Evolutionary conservation across 30 jellyfish, hydroid and myxozoan species (phyloP), one percentile per base, ranked within the genome.

Genomic region (Aurelia sp.): DNA sequence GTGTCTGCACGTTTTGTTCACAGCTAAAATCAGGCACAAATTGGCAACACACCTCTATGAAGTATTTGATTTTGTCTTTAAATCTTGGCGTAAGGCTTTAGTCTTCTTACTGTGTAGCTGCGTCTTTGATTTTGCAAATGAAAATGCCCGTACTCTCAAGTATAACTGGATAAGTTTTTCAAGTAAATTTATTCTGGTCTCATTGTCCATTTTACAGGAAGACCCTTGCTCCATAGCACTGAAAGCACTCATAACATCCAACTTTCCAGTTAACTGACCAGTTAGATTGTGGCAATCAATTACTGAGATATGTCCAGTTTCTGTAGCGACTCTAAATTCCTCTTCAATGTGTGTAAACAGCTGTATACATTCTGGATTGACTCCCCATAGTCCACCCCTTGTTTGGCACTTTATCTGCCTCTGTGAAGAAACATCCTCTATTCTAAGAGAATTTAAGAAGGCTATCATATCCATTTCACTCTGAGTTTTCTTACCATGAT

Each of bases 331-430:
- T 27, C 90, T 53, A 64, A 63, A 80, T n/a, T 63, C 61, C 41
- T 80, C 90, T 63, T 63, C 90, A 4, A 66, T 69, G 19, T 2
- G 5, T 5, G 22, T 81, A 61, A 81, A 81, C 57, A 81, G 48
- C 40, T 67, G 47, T 17, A 50, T 22, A 22, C 50, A 50, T 44
- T 81, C 91, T 51, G 65, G 20, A 12, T 81, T 64, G 9, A 81
- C 91, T 64, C 83, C 91, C 83, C 83, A 65, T 31, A 81, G 65
- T 18, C 91, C 91, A 48, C 91, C 75, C 65, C 91, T 67, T 41
- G 84, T 63, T 65, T 65, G 91, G 74, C 83, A 67, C 72, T 81
- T 31, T 31, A 79, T 62, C 71, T 47, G 62, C 33, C 79, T 53
- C 44, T 79, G 90, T 30, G 75, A 20, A 31, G 40, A n/a, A 79